These are phyloP conservation scores for Tetranychus truncatus DNA, from an alignment of 2,888 invertebrate species.

Conservation along the genomic window DNA sequence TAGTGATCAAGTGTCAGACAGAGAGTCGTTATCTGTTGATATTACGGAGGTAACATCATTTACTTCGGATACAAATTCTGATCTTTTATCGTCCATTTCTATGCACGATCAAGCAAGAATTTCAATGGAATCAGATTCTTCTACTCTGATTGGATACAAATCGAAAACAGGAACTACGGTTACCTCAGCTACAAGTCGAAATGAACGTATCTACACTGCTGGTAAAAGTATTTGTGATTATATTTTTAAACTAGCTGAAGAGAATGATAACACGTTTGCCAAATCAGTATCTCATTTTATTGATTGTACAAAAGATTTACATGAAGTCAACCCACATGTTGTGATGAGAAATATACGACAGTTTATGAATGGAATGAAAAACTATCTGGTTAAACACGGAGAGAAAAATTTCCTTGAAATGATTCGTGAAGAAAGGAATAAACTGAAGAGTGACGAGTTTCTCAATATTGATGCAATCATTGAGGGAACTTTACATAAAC, in stretches of 20 bases:
- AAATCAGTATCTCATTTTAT: conserved; percentile 83
- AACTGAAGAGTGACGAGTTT: conserved; percentile 72
- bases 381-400: conserved; percentile 85
- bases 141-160: neutral
- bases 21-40: neutral
- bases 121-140: neutral
- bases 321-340: conserved; percentile 66
- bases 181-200: neutral
- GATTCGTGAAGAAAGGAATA: conserved; percentile 63
- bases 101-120: conserved; percentile 1
- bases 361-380: conserved; percentile 97
- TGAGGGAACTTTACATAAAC: conserved; percentile 78
- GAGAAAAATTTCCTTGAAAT: conserved; percentile 78
- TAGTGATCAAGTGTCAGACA: neutral
- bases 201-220: conserved; percentile 15
- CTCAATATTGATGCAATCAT: conserved; percentile 84
- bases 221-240: conserved; percentile 27
- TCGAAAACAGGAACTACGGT: neutral
- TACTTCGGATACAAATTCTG: neutral
- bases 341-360: conserved; percentile 46
- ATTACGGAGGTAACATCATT: neutral
- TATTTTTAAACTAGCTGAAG: conserved; percentile 44
- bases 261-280: conserved; percentile 71
- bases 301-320: conserved; percentile 71
- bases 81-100: neutral